Percentiles rank a stretch among this genome's conserved stretches.
Conservation (phyloP, 30 jellyfish, hydroid and myxozoan species). For the Sanderia malayensis region DNA sequence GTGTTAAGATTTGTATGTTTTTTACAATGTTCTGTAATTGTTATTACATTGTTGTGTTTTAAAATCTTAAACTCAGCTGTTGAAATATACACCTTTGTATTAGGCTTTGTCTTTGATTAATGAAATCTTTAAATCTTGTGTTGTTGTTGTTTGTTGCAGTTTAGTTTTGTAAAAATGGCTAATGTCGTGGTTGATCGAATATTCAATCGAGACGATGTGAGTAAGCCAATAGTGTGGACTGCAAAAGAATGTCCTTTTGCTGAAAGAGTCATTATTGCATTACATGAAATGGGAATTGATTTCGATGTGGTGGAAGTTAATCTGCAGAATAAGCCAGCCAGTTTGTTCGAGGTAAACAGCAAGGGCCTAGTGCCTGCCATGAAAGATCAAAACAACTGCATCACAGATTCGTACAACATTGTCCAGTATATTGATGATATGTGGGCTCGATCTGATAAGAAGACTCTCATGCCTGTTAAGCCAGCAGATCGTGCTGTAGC, state of each 20-base stretch:
- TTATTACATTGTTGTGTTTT: no score
- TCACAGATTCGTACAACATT: constrained; percentile 42
- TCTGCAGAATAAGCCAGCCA: constrained; percentile 52
- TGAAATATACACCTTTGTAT: no score
- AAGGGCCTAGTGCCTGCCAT: constrained; percentile 72
- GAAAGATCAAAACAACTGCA: constrained; percentile 52
- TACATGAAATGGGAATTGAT: constrained; percentile 43
- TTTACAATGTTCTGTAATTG: not conserved
- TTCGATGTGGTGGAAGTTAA: constrained; percentile 48
- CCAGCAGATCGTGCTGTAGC: constrained; percentile 56
- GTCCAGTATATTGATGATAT: constrained; percentile 64
- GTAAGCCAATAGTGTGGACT: constrained; percentile 45
- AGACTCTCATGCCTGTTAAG: constrained; percentile 26
- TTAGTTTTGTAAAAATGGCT: no score
- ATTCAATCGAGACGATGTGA: constrained; percentile 6
- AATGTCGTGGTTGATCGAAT: constrained; percentile 42
- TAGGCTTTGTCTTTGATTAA: no score
- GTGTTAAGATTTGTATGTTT: not conserved
- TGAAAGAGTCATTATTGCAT: constrained; percentile 43
- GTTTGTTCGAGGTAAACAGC: constrained; percentile 55
- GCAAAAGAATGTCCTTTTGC: constrained; percentile 73
- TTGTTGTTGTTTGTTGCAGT: no score
- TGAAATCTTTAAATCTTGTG: no score
- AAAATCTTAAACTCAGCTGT: no score
- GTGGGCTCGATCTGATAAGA: constrained; percentile 38